Evolutionary conservation across 1,140 invertebrate species (phyloP).

Genomic region (Pararge aegeria): DNA sequence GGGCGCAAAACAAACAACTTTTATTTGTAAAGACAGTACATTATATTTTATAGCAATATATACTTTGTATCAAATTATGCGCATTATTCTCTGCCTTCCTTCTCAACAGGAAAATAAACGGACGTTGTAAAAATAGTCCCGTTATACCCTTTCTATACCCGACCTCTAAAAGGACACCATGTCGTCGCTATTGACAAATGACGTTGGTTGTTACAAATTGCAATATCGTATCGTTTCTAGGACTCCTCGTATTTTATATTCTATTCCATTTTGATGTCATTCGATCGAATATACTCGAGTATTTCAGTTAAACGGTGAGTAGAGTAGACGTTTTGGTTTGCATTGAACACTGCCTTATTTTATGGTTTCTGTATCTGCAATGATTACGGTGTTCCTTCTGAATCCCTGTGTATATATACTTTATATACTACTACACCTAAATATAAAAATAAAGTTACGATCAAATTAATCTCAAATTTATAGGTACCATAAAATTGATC

Average conservation of each 20-base stretch:
- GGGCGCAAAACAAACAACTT: too few relatives aligned
- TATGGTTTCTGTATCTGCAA: too few relatives aligned
- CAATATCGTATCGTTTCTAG: conserved; percentile 53
- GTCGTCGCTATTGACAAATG: conserved; percentile 63
- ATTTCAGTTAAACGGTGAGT: neutral
- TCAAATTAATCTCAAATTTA: too few relatives aligned
- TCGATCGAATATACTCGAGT: conserved; percentile 27
- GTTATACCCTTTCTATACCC: conserved; percentile 10
- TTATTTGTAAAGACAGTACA: too few relatives aligned
- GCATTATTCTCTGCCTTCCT: neutral
- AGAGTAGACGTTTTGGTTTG: neutral
- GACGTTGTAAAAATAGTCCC: conserved; percentile 17
- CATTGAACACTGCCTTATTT: too few relatives aligned
- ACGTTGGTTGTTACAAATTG: conserved; percentile 56
- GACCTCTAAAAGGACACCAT: conserved; percentile 51
- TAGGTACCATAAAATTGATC: too few relatives aligned
- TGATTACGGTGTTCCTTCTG: too few relatives aligned
- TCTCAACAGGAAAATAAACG: conserved; percentile 13
- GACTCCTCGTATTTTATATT: conserved; percentile 49
- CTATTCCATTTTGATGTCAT: conserved; percentile 31
- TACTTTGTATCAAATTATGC: neutral
- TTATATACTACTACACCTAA: too few relatives aligned
- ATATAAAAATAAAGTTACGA: too few relatives aligned
- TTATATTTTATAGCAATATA: too few relatives aligned
- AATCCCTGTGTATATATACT: too few relatives aligned